phyloP scores from a whole-genome alignment of 2,797 vertebrate genomes.

The Silurus lanzhouensis region DNA sequence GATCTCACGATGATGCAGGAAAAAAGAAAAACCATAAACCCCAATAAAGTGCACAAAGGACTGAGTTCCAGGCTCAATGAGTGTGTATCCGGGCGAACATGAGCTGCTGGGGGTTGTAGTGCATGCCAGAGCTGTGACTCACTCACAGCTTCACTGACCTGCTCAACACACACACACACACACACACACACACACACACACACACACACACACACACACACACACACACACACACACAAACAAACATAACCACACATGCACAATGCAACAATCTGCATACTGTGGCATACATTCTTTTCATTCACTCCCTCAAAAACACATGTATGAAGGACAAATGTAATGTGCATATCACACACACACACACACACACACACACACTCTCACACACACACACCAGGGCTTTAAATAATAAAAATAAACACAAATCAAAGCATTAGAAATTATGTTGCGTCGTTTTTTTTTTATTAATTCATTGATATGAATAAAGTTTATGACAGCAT shows the following conservation, averaged over 20 bases:
- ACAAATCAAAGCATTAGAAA: neutral
- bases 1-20: slow-evolving; percentile 4
- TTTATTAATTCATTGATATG: no score
- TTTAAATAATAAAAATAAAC: neutral
- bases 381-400: neutral
- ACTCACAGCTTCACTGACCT: slow-evolving; percentile 43
- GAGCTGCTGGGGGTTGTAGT: slow-evolving; percentile 49
- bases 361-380: neutral
- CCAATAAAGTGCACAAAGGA: slow-evolving; percentile 41
- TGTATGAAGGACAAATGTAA: neutral
- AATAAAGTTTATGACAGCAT: no score
- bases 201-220: neutral
- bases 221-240: no score
- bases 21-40: neutral
- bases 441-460: neutral
- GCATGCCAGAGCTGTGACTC: slow-evolving; percentile 60
- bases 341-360: neutral
- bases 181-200: neutral
- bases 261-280: neutral
- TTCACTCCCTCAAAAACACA: neutral
- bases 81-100: slow-evolving; percentile 38
- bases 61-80: slow-evolving; percentile 21
- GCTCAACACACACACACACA: slow-evolving; percentile 7
- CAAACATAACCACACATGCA: neutral
- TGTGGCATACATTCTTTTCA: neutral